Evolutionary conservation across 2,113 vertebrate species (phyloP).

Genomic region (Anolis carolinensis): DNA sequence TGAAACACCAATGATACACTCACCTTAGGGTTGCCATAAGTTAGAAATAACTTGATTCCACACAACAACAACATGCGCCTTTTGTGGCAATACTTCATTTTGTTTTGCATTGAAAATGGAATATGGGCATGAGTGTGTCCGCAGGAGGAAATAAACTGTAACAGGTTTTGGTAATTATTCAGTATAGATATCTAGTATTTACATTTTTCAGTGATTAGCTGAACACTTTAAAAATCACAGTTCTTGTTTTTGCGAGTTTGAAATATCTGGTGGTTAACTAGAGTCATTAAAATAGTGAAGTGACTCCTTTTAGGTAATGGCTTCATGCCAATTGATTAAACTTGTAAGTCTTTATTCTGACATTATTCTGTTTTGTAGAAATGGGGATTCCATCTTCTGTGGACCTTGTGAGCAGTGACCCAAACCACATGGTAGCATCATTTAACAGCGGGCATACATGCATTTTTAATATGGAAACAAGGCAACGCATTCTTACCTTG

Average conservation of each 20-base stretch:
- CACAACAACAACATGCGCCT: no score
- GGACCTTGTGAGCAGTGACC: slow-evolving; percentile 95
- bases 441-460: slow-evolving; percentile 92
- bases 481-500: slow-evolving; percentile 89
- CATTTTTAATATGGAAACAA: slow-evolving; percentile 97
- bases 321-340: background rate
- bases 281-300: background rate
- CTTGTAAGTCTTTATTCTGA: background rate
- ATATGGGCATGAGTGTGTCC: background rate
- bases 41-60: no score
- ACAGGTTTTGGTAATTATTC: background rate
- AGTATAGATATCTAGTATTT: background rate
- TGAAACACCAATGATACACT: no score
- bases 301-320: background rate
- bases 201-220: background rate
- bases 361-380: slow-evolving; percentile 76
- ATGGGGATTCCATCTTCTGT: slow-evolving; percentile 94
- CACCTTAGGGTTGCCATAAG: no score
- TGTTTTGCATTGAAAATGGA: background rate
- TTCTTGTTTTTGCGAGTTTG: background rate
- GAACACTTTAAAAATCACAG: background rate
- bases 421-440: slow-evolving; percentile 93
- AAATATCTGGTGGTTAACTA: background rate
- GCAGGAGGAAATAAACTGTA: background rate
- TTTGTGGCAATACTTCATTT: no score